Evolutionary conservation across 2,113 vertebrate genomes (phyloP), one percentile per base, ranked within the genome.

Genomic region (Oostethus manadensis): DNA sequence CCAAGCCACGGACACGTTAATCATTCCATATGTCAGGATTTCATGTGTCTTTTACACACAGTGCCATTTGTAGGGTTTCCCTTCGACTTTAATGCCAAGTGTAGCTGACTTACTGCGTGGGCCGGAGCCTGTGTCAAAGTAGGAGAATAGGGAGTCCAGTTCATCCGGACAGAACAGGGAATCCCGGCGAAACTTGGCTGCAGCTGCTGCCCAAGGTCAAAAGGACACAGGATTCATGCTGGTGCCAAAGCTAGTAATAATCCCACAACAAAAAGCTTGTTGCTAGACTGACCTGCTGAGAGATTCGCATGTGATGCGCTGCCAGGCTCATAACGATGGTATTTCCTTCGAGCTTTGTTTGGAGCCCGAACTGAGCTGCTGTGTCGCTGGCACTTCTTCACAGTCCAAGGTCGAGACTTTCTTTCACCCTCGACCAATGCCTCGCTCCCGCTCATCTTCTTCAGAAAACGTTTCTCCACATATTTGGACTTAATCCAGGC

Each of bases 111-210:
- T 81, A 89, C 88, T 90, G 81, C 84, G 86, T 33, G 89, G 88
- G 15, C 87, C 87, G 15, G 87, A 85, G 62, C 88, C 93, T 16
- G 93, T 95, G 90, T 98, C 95, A 86, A 97, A 98, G 91, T 96
- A 98, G 89, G 94, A 98, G 89, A 98, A 99, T 73, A 99, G 92
- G 22, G 94, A 94, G 80, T 97, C 94, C 88, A 99, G 92, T 86
- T 98, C 96, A 85, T 98, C 94, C 56, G 96, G 96, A 89, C 94
- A 96, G 91, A 98, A 98, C 64, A 99, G 89, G 71, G 96, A 96
- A 84, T 97, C 96, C 55, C 94, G 90, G 64, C 93, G 94, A 64
- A 94, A 91, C 89, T 95, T 93, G 80, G 93, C 93, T 79, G 93
- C 94, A 79, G 91, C 92, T 80, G 88, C 90, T 87, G 88, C 84